Base-by-base conservation (phyloP, 2,797 vertebrate species). In the Anas georgica region DNA sequence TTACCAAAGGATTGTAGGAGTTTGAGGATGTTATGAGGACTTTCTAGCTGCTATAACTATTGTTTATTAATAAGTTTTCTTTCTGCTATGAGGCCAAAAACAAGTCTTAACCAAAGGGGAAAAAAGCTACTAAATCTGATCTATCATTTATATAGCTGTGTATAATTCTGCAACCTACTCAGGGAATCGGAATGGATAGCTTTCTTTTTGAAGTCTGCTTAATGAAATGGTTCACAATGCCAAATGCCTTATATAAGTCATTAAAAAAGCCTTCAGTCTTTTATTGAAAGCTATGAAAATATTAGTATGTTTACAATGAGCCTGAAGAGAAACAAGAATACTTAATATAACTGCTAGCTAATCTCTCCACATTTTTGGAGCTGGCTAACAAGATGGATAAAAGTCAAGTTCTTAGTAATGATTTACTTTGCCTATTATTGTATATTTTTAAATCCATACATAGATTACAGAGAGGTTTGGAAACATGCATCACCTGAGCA, bases 121-220 rank as follows among this genome's bases (percentile, higher is more conserved):
- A 55, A 74, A 87, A 86, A 67, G 14, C 28, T 66, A 4, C 73
- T 80, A 56, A 74, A 74, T 59, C 59, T 60, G 73, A 93, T 76
- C 48, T 8, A 43, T 58, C 13, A 6, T 79, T 86, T 88, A 45
- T 35, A 48, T 15, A 70, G 39, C 62, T 55, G 26, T 55, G 76
- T 25, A 39, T 83, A 85, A 58, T 52, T 89, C 86, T 73, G 76
- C 66, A 92, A 83, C n/a, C 10, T 6, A 41, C 73, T 83, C 9
- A 8, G 43, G 83, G 46, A 7, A 4, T 75, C 54, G 26, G 75
- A 93, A 20, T 23, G 46, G 85, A 80, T 14, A 72, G 23, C 37
- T 70, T 18, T 83, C 62, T 86, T 93, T 95, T 78, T 37, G 75
- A 90, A 85, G n/a, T 28, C 58, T 88, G 41, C 89, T 78, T 92